Percentiles rank a stretch among this genome's conserved stretches.
Conservation (phyloP, 2,797 vertebrate genomes). For the Eulemur albifrons region DNA sequence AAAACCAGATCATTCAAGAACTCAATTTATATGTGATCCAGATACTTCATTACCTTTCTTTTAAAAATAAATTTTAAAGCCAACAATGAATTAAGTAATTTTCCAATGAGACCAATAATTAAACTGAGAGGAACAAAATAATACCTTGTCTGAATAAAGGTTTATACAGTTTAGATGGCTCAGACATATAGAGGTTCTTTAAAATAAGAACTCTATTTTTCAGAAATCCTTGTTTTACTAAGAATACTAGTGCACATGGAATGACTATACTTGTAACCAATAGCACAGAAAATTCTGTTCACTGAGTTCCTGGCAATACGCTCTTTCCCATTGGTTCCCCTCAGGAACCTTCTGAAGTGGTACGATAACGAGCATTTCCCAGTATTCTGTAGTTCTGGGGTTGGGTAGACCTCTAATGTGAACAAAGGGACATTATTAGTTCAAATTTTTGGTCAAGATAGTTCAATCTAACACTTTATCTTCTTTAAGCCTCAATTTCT, state of each 20-base stretch:
- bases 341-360: background rate
- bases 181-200: background rate
- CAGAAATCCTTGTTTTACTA: background rate
- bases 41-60: background rate
- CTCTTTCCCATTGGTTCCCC: background rate
- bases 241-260: background rate
- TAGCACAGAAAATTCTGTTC: background rate
- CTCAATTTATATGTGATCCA: background rate
- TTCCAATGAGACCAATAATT: background rate
- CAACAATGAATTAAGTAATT: background rate
- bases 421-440: background rate
- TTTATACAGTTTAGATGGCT: background rate
- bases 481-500: background rate
- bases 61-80: slow-evolving; percentile 3
- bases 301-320: no score
- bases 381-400: background rate
- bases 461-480: background rate
- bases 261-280: background rate
- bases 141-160: background rate
- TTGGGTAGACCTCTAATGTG: background rate
- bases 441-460: background rate
- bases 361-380: background rate
- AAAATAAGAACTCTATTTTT: background rate
- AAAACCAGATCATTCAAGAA: background rate
- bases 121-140: background rate